A percentile compares a stretch with the other conserved stretches of the same genome.
Evolutionary conservation across 2,888 invertebrate genomes (phyloP).

Genomic region (Atethmia centrago): DNA sequence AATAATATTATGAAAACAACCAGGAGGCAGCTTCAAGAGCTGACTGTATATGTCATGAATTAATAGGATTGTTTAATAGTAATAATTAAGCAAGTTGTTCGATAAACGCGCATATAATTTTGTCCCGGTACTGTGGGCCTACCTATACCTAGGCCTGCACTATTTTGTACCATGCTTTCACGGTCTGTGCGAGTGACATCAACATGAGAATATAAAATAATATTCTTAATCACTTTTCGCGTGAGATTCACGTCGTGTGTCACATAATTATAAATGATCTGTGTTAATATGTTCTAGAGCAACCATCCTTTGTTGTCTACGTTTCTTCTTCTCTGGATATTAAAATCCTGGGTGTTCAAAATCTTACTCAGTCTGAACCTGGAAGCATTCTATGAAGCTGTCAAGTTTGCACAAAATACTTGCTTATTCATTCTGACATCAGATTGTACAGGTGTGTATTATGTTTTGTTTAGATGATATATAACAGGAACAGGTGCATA

Average conservation of each 20-base stretch:
- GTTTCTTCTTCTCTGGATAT: background rate
- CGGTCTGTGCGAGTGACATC: background rate
- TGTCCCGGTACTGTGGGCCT: too few relatives aligned
- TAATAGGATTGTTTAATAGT: too few relatives aligned
- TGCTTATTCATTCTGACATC: constrained; percentile 1
- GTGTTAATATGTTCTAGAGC: background rate
- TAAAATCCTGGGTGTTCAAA: constrained; percentile 4
- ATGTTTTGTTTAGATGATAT: background rate
- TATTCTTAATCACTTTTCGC: background rate
- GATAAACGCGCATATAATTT: too few relatives aligned
- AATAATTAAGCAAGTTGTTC: too few relatives aligned
- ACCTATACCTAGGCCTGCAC: too few relatives aligned
- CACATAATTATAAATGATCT: background rate
- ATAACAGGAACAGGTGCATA: background rate
- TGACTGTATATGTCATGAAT: too few relatives aligned
- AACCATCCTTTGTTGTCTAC: background rate
- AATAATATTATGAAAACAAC: too few relatives aligned
- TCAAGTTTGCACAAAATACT: background rate
- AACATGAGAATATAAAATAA: too few relatives aligned
- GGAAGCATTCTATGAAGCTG: constrained; percentile 14
- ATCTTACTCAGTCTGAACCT: background rate
- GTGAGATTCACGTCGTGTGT: background rate
- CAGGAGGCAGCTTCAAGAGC: too few relatives aligned
- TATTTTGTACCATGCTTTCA: background rate
- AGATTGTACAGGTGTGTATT: background rate